Evolutionary conservation across 2,888 invertebrate genomes (phyloP).

Genomic region (Schizaphis graminum): DNA sequence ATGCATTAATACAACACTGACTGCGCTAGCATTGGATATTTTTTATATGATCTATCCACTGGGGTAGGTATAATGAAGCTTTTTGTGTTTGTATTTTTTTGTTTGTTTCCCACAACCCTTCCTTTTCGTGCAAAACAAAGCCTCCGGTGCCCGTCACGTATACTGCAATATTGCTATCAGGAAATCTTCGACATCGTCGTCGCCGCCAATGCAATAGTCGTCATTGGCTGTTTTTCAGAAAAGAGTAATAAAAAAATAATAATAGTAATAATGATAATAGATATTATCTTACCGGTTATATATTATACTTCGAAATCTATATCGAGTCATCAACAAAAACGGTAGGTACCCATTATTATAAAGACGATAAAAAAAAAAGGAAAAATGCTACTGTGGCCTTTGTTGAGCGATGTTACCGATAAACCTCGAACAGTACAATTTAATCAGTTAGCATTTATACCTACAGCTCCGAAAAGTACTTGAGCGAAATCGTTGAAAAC

Average conservation of each 20-base stretch:
- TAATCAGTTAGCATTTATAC: slow-evolving; percentile 19
- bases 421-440: slow-evolving; percentile 27
- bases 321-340: slow-evolving; percentile 13
- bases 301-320: slow-evolving; percentile 35
- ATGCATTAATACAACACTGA: not conserved
- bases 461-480: not conserved
- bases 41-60: slow-evolving; percentile 12
- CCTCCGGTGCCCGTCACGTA: not conserved
- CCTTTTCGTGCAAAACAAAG: slow-evolving; percentile 41
- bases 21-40: not conserved
- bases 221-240: not conserved
- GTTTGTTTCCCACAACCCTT: slow-evolving; percentile 57
- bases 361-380: not conserved
- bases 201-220: not conserved
- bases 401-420: slow-evolving; percentile 50
- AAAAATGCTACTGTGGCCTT: slow-evolving; percentile 24
- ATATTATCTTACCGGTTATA: slow-evolving; percentile 11
- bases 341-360: slow-evolving; percentile 35
- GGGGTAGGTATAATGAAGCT: not conserved
- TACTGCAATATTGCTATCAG: slow-evolving; percentile 15
- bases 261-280: slow-evolving; percentile 15
- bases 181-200: slow-evolving; percentile 20
- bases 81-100: slow-evolving; percentile 35
- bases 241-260: slow-evolving; percentile 29
- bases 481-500: slow-evolving; percentile 31